Conservation (phyloP, 1,140 invertebrate genomes). For the Drosophila guanche region DNA sequence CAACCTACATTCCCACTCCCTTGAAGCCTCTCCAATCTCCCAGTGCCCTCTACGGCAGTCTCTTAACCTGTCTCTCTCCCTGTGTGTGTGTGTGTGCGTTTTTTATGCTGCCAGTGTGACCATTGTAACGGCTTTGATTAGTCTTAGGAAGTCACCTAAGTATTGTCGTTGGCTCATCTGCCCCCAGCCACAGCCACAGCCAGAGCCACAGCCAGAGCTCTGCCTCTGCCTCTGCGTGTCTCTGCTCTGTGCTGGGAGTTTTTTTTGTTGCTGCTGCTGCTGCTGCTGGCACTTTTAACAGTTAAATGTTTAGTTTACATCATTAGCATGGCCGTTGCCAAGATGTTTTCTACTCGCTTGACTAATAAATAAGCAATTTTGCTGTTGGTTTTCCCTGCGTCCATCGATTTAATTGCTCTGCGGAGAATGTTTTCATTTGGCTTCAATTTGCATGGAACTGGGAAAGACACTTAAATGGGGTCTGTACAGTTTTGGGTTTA, state of each 20-base stretch:
- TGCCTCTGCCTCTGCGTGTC: background rate
- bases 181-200: background rate
- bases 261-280: constrained; percentile 28
- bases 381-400: constrained; percentile 21
- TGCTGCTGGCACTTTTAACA: constrained; percentile 71
- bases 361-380: constrained; percentile 73
- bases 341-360: constrained; percentile 39
- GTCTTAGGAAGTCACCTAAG: constrained; percentile 46
- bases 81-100: constrained; percentile 37
- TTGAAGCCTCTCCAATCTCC: constrained; percentile 4
- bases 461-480: constrained; percentile 7
- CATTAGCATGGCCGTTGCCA: constrained; percentile 69
- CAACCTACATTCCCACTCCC: constrained; percentile 70
- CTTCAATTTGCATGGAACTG: constrained; percentile 18
- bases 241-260: constrained; percentile 16
- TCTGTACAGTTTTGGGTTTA: constrained; percentile 3
- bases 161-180: constrained; percentile 61
- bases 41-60: background rate
- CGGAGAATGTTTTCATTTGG: constrained; percentile 64
- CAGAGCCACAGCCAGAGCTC: background rate
- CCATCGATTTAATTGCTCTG: constrained; percentile 59
- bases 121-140: constrained; percentile 76
- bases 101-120: constrained; percentile 47
- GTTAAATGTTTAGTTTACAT: constrained; percentile 80
- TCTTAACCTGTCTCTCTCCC: constrained; percentile 15